Evolutionary conservation across 2,888 invertebrate genomes (phyloP).

Genomic region (Caenorhabditis sp.): DNA sequence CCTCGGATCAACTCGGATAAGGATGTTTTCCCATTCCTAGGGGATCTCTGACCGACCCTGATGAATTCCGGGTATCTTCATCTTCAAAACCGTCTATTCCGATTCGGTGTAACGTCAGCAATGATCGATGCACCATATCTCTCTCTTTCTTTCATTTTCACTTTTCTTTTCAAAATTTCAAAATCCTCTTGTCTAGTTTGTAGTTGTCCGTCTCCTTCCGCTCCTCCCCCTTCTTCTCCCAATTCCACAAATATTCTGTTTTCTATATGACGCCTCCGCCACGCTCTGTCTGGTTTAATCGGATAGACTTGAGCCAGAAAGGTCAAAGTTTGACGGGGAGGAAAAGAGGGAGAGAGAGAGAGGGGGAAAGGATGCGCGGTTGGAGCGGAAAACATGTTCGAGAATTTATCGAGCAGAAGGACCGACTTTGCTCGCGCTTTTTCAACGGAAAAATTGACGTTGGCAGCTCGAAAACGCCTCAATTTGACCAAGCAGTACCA

Average conservation of each 20-base stretch:
- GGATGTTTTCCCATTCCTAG: too few species aligned
- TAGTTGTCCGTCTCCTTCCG: not conserved
- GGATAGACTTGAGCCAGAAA: slow-evolving; percentile 18
- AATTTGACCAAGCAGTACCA: too few species aligned
- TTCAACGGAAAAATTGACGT: too few species aligned
- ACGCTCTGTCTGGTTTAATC: slow-evolving; percentile 23
- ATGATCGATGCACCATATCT: not conserved
- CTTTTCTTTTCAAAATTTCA: not conserved
- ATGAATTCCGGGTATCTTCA: too few species aligned
- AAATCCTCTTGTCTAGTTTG: not conserved
- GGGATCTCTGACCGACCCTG: too few species aligned
- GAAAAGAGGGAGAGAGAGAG: too few species aligned
- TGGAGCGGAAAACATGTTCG: not conserved
- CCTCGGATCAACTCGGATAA: too few species aligned
- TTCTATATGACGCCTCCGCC: not conserved
- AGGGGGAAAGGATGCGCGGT: too few species aligned
- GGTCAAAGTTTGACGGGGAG: slow-evolving; percentile 25
- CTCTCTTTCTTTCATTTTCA: slow-evolving; percentile 7
- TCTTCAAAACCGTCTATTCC: too few species aligned
- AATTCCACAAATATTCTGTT: not conserved
- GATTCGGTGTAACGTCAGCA: too few species aligned
- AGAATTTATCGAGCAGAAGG: not conserved
- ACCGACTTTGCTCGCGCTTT: too few species aligned
- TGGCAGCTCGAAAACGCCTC: too few species aligned
- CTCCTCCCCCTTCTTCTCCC: slow-evolving; percentile 4